phyloP scores from a whole-genome alignment of 64 coral and sea anemone species.

The Montipora cactus region DNA sequence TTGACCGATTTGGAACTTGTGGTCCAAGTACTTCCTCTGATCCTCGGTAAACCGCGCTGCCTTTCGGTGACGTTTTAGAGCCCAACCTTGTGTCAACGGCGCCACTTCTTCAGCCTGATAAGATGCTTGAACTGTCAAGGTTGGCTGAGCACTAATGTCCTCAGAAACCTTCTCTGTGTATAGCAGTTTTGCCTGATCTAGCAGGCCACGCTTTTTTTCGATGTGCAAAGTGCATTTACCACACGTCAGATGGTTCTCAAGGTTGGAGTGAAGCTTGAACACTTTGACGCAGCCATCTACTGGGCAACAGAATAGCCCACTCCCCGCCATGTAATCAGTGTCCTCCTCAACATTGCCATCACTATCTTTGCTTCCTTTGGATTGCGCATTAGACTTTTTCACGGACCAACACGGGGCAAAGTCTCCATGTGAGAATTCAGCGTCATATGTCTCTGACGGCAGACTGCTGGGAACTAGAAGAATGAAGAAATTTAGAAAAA shows the following conservation, averaged over 20 bases:
- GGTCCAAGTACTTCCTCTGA: conserved; percentile 34
- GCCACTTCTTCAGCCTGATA: too few relatives aligned
- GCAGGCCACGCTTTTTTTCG: not conserved
- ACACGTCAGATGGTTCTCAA: not conserved
- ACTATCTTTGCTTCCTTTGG: not conserved
- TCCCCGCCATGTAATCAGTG: not conserved
- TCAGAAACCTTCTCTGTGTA: conserved; percentile 22
- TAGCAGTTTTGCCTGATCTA: conserved; percentile 6
- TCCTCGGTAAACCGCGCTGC: conserved; percentile 11
- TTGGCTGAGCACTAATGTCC: not conserved
- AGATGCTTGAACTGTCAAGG: not conserved
- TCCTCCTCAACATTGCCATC: too few relatives aligned
- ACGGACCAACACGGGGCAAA: not conserved
- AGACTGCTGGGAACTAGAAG: not conserved
- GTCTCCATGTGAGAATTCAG: not conserved
- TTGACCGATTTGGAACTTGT: conserved; percentile 31
- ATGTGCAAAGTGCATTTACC: not conserved
- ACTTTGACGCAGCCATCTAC: not conserved
- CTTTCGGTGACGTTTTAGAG: not conserved
- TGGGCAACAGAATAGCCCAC: not conserved
- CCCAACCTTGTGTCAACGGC: not conserved
- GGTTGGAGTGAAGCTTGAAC: not conserved
- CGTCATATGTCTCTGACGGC: not conserved
- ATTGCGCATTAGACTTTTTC: not conserved
- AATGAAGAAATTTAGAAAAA: too few relatives aligned